Percentiles rank a stretch among this genome's conserved stretches.
Conservation (phyloP, 2,113 vertebrate genomes). For the Reinhardtius hippoglossoides region DNA sequence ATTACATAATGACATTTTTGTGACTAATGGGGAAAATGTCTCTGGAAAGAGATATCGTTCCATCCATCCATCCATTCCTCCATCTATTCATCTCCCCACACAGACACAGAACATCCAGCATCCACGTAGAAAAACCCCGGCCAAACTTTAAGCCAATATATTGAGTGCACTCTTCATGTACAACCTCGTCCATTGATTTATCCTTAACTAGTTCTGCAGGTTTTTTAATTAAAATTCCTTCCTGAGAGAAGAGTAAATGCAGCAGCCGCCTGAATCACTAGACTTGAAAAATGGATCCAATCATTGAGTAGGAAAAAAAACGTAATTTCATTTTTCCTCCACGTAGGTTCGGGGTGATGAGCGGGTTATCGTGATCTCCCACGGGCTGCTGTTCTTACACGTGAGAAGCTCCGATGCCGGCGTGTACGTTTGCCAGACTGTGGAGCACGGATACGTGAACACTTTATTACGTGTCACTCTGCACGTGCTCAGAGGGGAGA, state of each 20-base stretch:
- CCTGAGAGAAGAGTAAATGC: background rate
- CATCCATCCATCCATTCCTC: too few species aligned
- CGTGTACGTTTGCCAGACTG: conserved; percentile 93
- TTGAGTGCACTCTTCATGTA: too few species aligned
- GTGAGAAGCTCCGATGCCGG: conserved; percentile 88
- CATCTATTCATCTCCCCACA: too few species aligned
- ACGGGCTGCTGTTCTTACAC: conserved; percentile 91
- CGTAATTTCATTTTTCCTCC: background rate
- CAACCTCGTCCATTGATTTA: too few species aligned
- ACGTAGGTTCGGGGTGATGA: conserved; percentile 89
- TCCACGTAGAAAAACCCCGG: too few species aligned
- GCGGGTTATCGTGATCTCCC: conserved; percentile 88
- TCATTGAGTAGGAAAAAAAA: background rate
- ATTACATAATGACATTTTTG: too few species aligned
- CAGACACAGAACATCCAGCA: too few species aligned
- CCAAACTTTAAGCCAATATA: too few species aligned
- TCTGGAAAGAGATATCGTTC: too few species aligned
- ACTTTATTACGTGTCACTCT: conserved; percentile 88
- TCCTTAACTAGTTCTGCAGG: too few species aligned
- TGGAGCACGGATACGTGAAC: conserved; percentile 93
- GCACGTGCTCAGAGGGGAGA: conserved; percentile 88
- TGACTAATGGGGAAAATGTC: too few species aligned
- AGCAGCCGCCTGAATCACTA: background rate
- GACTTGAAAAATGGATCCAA: background rate
- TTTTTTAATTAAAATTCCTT: too few species aligned